These are phyloP conservation scores for Syrrhaptes paradoxus DNA, from an alignment of 2,113 vertebrate species.

Conservation along the genomic window DNA sequence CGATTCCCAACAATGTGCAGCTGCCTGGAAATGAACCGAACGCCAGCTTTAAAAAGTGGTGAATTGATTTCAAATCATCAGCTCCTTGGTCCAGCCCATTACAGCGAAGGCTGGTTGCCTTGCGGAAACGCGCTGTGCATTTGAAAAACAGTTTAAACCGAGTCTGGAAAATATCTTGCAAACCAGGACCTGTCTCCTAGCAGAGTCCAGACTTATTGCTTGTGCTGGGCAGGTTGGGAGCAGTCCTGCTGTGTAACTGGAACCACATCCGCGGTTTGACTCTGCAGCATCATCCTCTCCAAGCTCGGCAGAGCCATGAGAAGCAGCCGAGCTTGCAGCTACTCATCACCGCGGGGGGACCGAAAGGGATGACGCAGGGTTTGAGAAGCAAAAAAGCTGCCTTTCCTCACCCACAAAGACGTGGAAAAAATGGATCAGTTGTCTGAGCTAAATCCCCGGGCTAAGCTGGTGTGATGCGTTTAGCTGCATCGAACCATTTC, in stretches of 20 bases:
- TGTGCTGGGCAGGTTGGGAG: background rate
- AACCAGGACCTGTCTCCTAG: background rate
- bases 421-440: background rate
- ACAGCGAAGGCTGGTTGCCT: background rate
- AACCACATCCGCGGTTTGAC: background rate
- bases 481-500: background rate
- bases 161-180: conserved; percentile 55
- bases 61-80: background rate
- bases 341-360: background rate
- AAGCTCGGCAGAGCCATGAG: fast-evolving
- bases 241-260: background rate
- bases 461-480: background rate
- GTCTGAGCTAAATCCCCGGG: background rate
- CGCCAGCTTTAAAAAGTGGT: background rate
- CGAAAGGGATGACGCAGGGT: background rate
- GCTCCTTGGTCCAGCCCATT: background rate
- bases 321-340: background rate
- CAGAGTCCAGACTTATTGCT: background rate
- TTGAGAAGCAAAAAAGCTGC: background rate
- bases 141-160: background rate
- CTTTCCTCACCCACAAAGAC: background rate
- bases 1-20: background rate
- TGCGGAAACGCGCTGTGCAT: background rate
- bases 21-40: background rate
- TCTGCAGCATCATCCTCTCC: background rate